These are phyloP conservation scores for Electrona antarctica DNA, from an alignment of 2,113 vertebrate genomes.

Conservation along the genomic window DNA sequence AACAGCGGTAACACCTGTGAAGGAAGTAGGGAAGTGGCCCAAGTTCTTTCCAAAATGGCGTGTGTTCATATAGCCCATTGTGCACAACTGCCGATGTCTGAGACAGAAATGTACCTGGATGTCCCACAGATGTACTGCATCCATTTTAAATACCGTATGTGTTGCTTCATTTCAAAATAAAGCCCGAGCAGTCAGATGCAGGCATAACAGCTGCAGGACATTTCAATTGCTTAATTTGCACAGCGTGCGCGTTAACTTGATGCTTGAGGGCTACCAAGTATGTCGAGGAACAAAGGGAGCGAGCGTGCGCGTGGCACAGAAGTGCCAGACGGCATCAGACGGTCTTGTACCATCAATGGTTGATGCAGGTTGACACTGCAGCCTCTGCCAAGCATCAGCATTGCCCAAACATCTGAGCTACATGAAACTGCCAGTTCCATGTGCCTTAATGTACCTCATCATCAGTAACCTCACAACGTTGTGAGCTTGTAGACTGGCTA, in stretches of 20 bases:
- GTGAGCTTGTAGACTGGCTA: too few species aligned
- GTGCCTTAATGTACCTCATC: not conserved
- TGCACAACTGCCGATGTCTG: too few species aligned
- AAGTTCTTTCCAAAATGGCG: too few species aligned
- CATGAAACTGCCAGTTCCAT: conserved; percentile 8
- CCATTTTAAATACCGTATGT: too few species aligned
- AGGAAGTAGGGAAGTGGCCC: too few species aligned
- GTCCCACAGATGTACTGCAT: too few species aligned
- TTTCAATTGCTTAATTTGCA: conserved; percentile 28
- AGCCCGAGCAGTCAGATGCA: not conserved
- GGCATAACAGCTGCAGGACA: conserved; percentile 13
- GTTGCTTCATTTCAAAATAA: too few species aligned
- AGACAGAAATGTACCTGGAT: too few species aligned
- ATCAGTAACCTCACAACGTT: too few species aligned
- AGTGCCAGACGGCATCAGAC: conserved; percentile 59
- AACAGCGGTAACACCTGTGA: too few species aligned
- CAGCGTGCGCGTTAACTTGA: conserved; percentile 29
- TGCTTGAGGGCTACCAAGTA: conserved; percentile 18
- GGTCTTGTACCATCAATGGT: conserved; percentile 7
- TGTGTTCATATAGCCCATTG: too few species aligned
- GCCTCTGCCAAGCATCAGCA: conserved; percentile 9
- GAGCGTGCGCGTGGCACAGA: conserved; percentile 52
- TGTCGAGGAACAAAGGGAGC: not conserved
- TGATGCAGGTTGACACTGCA: conserved; percentile 37
- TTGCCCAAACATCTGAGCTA: conserved; percentile 7